Conservation (phyloP, 1,140 invertebrate genomes). For the Magallana ariakensis region DNA sequence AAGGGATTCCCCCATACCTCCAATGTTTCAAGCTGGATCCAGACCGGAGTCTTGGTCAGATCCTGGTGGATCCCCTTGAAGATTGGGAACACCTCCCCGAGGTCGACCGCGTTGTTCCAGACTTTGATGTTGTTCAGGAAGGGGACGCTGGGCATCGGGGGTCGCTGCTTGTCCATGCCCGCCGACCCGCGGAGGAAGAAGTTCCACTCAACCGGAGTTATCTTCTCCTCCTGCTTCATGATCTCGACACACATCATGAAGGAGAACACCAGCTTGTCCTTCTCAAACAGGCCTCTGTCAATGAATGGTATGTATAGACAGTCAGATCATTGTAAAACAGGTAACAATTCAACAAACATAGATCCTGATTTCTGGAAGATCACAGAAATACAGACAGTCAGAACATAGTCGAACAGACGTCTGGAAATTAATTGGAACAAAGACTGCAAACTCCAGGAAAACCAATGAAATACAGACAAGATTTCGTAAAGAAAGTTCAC, state of each 20-base stretch:
- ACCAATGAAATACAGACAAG: too few relatives aligned
- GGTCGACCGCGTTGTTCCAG: conserved; percentile 75
- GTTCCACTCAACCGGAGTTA: conserved; percentile 85
- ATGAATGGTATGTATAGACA: background rate
- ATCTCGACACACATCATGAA: conserved; percentile 90
- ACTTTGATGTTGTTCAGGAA: conserved; percentile 67
- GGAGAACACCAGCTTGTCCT: conserved; percentile 80
- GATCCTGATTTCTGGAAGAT: too few relatives aligned
- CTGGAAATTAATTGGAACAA: too few relatives aligned
- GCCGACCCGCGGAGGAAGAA: conserved; percentile 87
- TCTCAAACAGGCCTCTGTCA: conserved; percentile 79
- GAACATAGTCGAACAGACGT: too few relatives aligned
- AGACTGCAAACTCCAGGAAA: too few relatives aligned
- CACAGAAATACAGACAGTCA: too few relatives aligned
- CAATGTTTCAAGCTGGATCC: conserved; percentile 68
- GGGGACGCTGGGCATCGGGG: conserved; percentile 72
- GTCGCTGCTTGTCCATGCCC: conserved; percentile 75
- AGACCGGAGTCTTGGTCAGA: conserved; percentile 73
- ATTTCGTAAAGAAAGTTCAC: too few relatives aligned
- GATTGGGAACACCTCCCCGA: conserved; percentile 68
- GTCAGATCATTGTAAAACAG: too few relatives aligned
- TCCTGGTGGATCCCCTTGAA: conserved; percentile 76
- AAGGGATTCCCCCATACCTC: conserved; percentile 56
- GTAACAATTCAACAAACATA: too few relatives aligned
- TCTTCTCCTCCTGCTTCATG: conserved; percentile 83